Evolutionary conservation across 2,113 vertebrate species (phyloP).

Genomic region (Megaceryle torquata): DNA sequence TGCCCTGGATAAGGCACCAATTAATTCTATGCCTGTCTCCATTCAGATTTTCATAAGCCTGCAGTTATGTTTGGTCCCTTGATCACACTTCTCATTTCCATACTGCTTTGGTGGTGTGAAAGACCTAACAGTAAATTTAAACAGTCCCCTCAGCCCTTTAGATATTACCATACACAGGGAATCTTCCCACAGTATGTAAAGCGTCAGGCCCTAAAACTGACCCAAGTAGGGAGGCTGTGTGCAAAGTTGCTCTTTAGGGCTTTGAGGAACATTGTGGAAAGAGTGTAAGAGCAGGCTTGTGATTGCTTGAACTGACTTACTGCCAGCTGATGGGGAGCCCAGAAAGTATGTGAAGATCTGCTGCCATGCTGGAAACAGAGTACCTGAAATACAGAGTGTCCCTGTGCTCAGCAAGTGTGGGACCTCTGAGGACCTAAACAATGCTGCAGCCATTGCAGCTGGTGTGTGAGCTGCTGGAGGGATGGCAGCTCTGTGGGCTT

Average conservation of each 20-base stretch:
- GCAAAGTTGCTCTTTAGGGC: background rate
- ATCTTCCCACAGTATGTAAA: background rate
- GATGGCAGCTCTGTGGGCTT: background rate
- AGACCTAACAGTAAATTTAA: background rate
- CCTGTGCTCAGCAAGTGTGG: background rate
- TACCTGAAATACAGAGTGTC: background rate
- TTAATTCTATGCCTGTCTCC: background rate
- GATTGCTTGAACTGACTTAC: background rate
- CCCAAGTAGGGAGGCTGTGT: background rate
- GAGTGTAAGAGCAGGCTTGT: background rate
- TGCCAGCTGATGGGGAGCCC: fast-evolving
- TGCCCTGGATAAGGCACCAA: background rate
- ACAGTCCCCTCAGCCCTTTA: background rate
- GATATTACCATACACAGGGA: background rate
- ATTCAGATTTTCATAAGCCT: background rate
- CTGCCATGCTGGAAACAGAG: background rate
- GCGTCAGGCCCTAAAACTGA: background rate
- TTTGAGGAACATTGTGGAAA: background rate
- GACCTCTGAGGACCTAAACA: background rate
- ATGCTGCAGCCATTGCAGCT: background rate
- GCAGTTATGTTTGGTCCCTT: background rate
- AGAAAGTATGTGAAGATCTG: background rate
- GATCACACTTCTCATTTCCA: background rate
- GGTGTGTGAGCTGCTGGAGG: background rate
- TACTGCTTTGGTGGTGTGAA: fast-evolving